Conservation (phyloP, 2,113 vertebrate species). For the Tonatia bakeri region DNA sequence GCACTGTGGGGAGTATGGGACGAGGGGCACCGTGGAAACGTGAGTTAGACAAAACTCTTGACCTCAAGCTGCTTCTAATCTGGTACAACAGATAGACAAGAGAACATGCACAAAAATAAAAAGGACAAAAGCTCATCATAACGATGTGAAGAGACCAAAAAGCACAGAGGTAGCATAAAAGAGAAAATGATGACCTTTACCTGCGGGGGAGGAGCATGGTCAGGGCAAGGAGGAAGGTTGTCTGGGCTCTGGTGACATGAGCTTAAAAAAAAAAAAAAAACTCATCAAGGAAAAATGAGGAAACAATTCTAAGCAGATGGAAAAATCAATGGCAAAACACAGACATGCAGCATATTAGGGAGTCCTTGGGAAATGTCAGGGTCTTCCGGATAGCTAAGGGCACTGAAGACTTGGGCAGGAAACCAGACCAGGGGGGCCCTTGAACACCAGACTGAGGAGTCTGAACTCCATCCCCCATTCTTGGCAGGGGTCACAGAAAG, state of each 20-base stretch:
- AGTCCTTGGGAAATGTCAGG: not conserved
- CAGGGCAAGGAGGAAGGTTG: fast-evolving
- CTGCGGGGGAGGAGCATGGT: not conserved
- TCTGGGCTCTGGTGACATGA: not conserved
- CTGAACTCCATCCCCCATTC: not conserved
- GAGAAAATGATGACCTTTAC: not conserved
- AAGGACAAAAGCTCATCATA: not conserved
- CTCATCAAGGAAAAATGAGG: not conserved
- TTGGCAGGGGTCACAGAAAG: not conserved
- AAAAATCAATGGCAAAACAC: not conserved
- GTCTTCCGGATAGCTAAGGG: not conserved
- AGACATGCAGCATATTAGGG: not conserved
- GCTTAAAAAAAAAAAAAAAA: not conserved
- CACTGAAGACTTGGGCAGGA: not conserved
- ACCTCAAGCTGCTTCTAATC: not conserved
- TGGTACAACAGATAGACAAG: not conserved
- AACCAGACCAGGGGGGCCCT: not conserved
- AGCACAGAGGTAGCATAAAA: not conserved
- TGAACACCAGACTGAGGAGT: not conserved
- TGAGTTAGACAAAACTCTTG: not conserved
- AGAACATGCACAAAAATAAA: not conserved
- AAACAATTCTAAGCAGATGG: not conserved
- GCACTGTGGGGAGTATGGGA: not conserved
- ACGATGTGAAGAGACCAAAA: not conserved
- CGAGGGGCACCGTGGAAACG: not conserved